phyloP scores from a whole-genome alignment of 2,113 vertebrate species.

The Daboia siamensis region DNA sequence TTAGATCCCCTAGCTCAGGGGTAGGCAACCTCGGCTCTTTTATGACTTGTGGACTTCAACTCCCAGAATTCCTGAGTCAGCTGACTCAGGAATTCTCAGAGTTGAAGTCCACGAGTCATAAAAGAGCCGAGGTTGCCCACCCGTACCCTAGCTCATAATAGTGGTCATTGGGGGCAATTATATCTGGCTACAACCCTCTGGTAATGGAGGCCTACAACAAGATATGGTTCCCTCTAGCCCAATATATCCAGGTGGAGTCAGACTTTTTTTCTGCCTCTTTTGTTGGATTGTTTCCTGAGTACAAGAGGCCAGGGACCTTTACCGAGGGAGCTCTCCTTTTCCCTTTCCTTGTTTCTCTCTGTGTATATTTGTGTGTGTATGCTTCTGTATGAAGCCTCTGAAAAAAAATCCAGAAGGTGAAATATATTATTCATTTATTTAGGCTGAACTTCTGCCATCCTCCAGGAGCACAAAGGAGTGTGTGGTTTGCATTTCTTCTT shows the following conservation, averaged over 20 bases:
- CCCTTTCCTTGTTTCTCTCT: neutral
- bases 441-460: neutral
- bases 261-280: too few species aligned
- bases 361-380: neutral
- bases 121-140: too few species aligned
- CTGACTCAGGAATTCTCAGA: too few species aligned
- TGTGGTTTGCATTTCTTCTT: neutral
- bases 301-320: neutral
- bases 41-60: too few species aligned
- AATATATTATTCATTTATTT: neutral
- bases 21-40: too few species aligned
- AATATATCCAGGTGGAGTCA: neutral
- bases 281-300: neutral
- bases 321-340: neutral
- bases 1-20: neutral
- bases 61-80: too few species aligned
- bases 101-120: too few species aligned
- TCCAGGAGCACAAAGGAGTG: neutral
- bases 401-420: neutral
- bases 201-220: neutral
- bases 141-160: neutral
- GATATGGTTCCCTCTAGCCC: neutral
- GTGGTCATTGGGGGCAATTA: neutral
- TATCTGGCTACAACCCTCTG: neutral
- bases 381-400: neutral